Conservation (phyloP, 2,797 vertebrate species). For the Karalla daura region DNA sequence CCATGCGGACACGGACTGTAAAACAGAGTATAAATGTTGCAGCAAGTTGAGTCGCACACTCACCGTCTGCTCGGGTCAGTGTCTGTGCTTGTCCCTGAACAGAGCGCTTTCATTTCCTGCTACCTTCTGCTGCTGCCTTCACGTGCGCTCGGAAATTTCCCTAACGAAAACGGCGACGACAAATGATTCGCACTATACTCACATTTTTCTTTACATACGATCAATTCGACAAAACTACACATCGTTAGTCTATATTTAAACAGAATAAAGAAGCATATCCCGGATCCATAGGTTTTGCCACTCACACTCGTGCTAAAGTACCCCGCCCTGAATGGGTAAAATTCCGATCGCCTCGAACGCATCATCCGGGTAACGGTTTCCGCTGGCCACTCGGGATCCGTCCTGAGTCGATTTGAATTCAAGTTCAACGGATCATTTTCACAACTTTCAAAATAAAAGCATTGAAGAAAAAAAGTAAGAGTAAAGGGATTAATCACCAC, state of each 20-base stretch:
- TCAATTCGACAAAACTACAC: no score
- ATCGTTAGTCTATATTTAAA: no score
- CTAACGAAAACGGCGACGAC: no score
- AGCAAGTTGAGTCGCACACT: slow-evolving; percentile 25
- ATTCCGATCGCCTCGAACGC: background rate
- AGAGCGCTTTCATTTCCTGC: slow-evolving; percentile 58
- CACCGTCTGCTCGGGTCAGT: slow-evolving; percentile 56
- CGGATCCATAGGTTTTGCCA: no score
- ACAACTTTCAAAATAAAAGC: background rate
- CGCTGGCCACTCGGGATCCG: slow-evolving; percentile 54
- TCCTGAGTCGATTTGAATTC: slow-evolving; percentile 46
- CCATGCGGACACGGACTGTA: rapidly evolving
- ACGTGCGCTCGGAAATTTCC: slow-evolving; percentile 16
- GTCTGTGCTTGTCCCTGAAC: slow-evolving; percentile 9
- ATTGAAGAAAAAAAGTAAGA: background rate
- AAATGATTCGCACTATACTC: no score
- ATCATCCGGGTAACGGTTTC: slow-evolving; percentile 13
- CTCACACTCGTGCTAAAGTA: no score
- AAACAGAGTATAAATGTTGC: no score
- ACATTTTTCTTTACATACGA: no score
- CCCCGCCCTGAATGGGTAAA: no score
- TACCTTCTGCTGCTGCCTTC: slow-evolving; percentile 53
- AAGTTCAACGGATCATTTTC: background rate
- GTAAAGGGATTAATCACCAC: background rate
- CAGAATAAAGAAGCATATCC: no score